These are phyloP conservation scores for Neosilurus hyrtlii DNA, from an alignment of 2,797 vertebrate genomes.

Conservation along the genomic window DNA sequence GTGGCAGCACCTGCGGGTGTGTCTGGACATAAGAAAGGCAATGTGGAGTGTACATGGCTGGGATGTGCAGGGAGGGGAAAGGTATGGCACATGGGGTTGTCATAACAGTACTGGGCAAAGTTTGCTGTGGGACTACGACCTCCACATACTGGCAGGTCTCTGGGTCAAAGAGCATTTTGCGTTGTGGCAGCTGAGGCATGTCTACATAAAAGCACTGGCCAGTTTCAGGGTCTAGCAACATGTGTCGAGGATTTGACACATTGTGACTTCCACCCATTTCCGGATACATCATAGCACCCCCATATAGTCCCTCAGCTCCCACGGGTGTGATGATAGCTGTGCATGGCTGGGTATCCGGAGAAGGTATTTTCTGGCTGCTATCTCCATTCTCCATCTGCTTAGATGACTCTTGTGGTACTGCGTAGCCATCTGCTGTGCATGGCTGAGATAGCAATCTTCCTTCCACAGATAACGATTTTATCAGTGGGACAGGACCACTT, in stretches of 20 bases:
- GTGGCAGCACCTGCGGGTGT: conserved; percentile 51
- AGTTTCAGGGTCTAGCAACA: conserved; percentile 77
- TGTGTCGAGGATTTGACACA: conserved; percentile 56
- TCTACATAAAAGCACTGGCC: conserved; percentile 79
- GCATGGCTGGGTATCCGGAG: conserved; percentile 50
- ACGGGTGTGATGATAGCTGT: conserved; percentile 30
- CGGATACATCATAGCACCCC: conserved; percentile 43
- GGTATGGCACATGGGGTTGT: conserved; percentile 65
- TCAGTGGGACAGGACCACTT: conserved; percentile 34
- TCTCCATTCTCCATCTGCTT: conserved; percentile 40
- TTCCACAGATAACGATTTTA: conserved; percentile 43
- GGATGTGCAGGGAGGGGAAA: conserved; percentile 52
- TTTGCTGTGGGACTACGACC: conserved; percentile 74
- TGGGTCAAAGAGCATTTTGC: conserved; percentile 82
- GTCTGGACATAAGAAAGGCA: conserved; percentile 67
- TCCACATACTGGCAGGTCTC: conserved; percentile 85
- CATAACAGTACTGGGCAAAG: conserved; percentile 56
- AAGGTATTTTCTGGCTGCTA: conserved; percentile 29
- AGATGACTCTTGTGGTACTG: conserved; percentile 25
- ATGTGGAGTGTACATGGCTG: conserved; percentile 63
- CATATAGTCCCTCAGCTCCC: conserved; percentile 39
- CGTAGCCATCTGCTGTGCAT: conserved; percentile 25
- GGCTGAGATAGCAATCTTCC: conserved; percentile 33
- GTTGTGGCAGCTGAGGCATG: conserved; percentile 68
- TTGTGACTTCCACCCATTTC: conserved; percentile 53